Evolutionary conservation across 2,113 vertebrate species (phyloP).

Genomic region (Danionella cerebrum): DNA sequence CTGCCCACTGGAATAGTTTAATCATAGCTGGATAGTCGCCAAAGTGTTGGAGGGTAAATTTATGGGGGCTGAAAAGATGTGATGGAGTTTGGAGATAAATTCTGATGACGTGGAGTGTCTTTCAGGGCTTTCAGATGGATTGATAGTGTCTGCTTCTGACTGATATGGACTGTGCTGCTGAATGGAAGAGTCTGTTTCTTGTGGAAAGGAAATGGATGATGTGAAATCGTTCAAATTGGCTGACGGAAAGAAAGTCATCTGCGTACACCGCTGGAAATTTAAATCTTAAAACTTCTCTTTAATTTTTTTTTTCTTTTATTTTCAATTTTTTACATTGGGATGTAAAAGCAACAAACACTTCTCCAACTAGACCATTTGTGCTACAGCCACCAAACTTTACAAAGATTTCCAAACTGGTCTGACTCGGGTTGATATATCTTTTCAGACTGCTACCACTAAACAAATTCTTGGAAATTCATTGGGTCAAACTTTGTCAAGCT

Average conservation of each 20-base stretch:
- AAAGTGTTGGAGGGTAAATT: slow-evolving; percentile 1
- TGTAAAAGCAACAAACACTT: too few relatives aligned
- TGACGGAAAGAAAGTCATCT: background rate
- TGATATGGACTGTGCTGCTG: background rate
- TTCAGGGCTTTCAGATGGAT: slow-evolving; percentile 14
- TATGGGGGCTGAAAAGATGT: slow-evolving; percentile 10
- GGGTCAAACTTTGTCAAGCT: too few relatives aligned
- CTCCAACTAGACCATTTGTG: too few relatives aligned
- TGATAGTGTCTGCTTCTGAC: slow-evolving; percentile 7
- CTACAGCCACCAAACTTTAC: too few relatives aligned
- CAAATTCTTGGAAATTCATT: too few relatives aligned
- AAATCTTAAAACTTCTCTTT: too few relatives aligned
- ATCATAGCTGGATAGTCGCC: background rate
- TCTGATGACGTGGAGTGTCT: slow-evolving; percentile 20
- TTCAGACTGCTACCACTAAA: too few relatives aligned
- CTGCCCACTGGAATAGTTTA: slow-evolving; percentile 13
- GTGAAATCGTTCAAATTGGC: background rate
- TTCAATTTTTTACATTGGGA: too few relatives aligned
- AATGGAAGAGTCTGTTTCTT: background rate
- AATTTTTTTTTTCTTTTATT: too few relatives aligned
- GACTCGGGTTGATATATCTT: too few relatives aligned
- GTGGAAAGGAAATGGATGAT: background rate
- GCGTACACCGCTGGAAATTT: background rate
- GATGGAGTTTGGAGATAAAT: slow-evolving; percentile 17
- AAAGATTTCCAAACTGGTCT: too few relatives aligned